Conservation (phyloP, 2,113 vertebrate species). For the Hyperopisus bebe region DNA sequence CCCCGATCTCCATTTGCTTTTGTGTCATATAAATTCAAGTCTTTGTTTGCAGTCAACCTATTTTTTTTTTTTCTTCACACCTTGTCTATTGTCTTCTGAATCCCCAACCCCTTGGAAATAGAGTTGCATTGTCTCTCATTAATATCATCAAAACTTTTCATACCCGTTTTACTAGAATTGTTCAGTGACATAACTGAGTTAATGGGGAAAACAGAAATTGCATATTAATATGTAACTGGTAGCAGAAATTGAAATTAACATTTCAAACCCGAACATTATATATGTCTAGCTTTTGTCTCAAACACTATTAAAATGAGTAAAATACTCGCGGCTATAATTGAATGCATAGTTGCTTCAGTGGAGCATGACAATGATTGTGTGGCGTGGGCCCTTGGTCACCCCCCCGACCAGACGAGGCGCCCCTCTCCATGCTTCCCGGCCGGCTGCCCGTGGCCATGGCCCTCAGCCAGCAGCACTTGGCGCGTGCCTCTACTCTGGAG, state of each 20-base stretch:
- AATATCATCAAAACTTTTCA: not conserved
- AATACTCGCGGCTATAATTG: not conserved
- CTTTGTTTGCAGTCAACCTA: not conserved
- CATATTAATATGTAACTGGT: not conserved
- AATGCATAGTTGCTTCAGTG: not conserved
- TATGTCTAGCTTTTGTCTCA: not conserved
- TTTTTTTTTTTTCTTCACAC: not conserved
- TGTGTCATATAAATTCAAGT: not conserved
- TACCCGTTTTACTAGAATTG: not conserved
- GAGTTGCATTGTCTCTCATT: not conserved
- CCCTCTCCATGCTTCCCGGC: slow-evolving; percentile 58
- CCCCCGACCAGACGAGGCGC: slow-evolving; percentile 46
- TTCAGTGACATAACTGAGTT: not conserved
- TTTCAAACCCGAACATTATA: not conserved
- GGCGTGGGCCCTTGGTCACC: not conserved
- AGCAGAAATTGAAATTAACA: not conserved
- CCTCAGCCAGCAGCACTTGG: slow-evolving; percentile 68
- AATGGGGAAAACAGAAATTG: not conserved
- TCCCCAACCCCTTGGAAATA: not conserved
- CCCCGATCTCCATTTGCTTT: not conserved
- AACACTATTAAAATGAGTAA: not conserved
- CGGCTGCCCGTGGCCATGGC: slow-evolving; percentile 70
- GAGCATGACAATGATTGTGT: not conserved
- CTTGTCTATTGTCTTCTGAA: not conserved
- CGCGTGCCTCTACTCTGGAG: slow-evolving; percentile 73